A percentile compares a stretch with the other conserved stretches of the same genome.
phyloP scores from a whole-genome alignment of 2,888 invertebrate genomes.

The Cheilosia vulpina region DNA sequence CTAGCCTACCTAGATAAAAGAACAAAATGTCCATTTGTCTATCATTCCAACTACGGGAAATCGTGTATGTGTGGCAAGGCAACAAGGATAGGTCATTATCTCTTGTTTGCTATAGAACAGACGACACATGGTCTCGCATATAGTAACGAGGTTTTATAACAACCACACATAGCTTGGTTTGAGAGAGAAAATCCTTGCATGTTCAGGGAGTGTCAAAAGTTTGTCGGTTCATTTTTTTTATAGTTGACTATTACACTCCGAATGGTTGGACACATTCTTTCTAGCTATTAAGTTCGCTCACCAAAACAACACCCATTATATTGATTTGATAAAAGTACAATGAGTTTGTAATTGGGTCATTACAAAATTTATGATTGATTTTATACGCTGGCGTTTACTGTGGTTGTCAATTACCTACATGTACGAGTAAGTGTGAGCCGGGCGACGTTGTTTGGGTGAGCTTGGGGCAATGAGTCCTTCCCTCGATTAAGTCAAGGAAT shows the following conservation, averaged over 20 bases:
- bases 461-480: neutral
- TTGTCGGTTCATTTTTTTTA: constrained; percentile 5
- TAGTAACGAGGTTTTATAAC: constrained; percentile 2
- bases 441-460: constrained; percentile 1
- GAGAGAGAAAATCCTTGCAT: constrained; percentile 7
- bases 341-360: constrained; percentile 53
- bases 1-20: constrained; percentile 13
- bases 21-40: constrained; percentile 19
- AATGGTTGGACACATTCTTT: constrained; percentile 8
- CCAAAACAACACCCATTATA: constrained; percentile 25
- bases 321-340: constrained; percentile 43
- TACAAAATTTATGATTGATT: constrained; percentile 48
- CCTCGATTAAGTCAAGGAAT: constrained; percentile 3
- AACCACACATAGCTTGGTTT: neutral
- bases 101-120: constrained; percentile 11
- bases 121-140: constrained; percentile 31
- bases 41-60: neutral
- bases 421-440: neutral
- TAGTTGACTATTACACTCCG: neutral
- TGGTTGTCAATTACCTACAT: constrained; percentile 21
- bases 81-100: constrained; percentile 42
- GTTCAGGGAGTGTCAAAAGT: constrained; percentile 40
- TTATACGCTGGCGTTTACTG: constrained; percentile 25
- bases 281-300: constrained; percentile 12
- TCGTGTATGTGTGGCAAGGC: neutral